Percentiles rank a stretch among this genome's conserved stretches.
Evolutionary conservation across 2,113 vertebrate species (phyloP).

Genomic region (Chinchilla lanigera): DNA sequence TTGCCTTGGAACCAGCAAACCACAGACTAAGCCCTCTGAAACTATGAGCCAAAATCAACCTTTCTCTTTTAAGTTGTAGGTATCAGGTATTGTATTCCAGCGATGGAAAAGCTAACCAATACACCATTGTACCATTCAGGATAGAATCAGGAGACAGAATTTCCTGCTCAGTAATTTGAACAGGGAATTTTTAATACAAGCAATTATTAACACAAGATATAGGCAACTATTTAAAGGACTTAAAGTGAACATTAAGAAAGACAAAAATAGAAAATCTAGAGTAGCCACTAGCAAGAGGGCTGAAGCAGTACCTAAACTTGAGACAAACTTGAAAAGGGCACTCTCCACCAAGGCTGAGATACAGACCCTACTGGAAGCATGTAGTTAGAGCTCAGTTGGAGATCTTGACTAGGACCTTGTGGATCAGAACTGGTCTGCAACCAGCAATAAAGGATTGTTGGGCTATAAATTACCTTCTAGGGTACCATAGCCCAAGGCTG

Average conservation of each 20-base stretch:
- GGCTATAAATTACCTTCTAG: not conserved
- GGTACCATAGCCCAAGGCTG: not conserved
- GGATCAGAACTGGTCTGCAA: not conserved
- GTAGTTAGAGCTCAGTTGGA: not conserved
- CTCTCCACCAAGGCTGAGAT: not conserved
- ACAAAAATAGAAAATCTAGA: not conserved
- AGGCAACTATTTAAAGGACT: not conserved
- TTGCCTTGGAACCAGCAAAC: not conserved
- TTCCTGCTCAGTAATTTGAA: not conserved
- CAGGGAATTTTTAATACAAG: not conserved
- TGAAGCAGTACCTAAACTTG: not conserved
- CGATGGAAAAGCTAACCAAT: not conserved
- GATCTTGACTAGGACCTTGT: not conserved
- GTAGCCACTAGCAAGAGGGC: not conserved
- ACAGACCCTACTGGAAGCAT: not conserved
- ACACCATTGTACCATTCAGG: not conserved
- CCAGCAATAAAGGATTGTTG: not conserved
- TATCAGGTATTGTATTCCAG: not conserved
- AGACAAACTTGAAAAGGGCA: not conserved
- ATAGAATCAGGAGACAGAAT: not conserved
- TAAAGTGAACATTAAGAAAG: not conserved
- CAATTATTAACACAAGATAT: not conserved
- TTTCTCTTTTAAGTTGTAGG: not conserved
- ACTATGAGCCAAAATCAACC: not conserved
- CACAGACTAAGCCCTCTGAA: not conserved